Conservation (phyloP, 2,113 vertebrate genomes). For the Microcebus ravelobensis region DNA sequence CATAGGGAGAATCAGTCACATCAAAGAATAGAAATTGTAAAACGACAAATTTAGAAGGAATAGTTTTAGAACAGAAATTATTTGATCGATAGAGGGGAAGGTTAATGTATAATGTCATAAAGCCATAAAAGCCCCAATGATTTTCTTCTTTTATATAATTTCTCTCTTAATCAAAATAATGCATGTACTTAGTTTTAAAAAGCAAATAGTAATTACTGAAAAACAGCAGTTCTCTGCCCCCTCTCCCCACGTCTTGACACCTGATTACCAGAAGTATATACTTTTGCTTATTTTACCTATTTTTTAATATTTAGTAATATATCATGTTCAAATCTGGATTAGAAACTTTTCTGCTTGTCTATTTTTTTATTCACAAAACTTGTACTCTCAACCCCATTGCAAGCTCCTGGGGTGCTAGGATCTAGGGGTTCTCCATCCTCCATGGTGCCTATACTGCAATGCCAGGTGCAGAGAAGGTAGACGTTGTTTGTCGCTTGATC, state of each 20-base stretch:
- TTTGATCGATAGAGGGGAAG: background rate
- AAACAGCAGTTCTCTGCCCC: background rate
- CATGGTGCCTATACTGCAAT: background rate
- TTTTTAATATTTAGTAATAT: conserved; percentile 4
- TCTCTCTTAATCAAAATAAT: background rate
- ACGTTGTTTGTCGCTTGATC: background rate
- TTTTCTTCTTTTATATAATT: conserved; percentile 40
- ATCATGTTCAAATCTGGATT: background rate
- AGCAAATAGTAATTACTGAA: conserved; percentile 40
- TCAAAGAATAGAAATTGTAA: background rate
- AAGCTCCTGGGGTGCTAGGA: background rate
- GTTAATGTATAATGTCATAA: background rate
- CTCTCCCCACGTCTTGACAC: background rate
- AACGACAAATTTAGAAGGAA: background rate
- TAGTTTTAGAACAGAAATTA: background rate
- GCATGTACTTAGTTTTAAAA: background rate
- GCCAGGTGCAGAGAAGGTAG: background rate
- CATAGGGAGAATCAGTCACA: background rate
- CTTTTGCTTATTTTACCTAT: background rate
- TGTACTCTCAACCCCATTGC: background rate
- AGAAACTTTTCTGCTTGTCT: background rate
- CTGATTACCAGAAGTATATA: background rate
- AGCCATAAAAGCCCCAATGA: background rate
- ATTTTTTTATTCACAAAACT: background rate
- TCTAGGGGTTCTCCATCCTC: background rate